These are phyloP conservation scores for Pterocles gutturalis DNA, from an alignment of 2,113 vertebrate genomes.

Conservation along the genomic window DNA sequence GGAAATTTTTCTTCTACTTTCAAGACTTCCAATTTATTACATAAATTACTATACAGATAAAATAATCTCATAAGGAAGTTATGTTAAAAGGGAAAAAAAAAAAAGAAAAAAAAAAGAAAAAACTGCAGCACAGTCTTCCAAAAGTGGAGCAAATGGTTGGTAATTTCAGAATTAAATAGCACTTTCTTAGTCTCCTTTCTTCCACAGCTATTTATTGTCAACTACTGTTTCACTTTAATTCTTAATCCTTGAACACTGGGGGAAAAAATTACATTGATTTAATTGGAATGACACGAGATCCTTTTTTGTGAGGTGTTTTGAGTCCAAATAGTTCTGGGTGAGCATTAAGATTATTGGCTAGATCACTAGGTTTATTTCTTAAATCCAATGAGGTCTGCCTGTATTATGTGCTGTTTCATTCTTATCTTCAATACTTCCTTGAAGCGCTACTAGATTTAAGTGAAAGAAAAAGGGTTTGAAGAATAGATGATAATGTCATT, in stretches of 20 bases:
- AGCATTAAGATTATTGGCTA: not conserved
- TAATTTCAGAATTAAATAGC: not conserved
- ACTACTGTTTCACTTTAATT: not conserved
- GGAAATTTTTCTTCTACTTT: not conserved
- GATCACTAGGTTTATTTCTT: not conserved
- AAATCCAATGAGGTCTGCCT: not conserved
- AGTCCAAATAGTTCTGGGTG: not conserved
- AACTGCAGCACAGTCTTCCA: accelerated
- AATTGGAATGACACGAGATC: not conserved
- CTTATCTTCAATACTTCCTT: not conserved
- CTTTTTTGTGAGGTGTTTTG: not conserved
- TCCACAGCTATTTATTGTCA: not conserved
- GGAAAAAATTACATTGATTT: not conserved
- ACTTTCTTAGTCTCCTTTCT: not conserved
- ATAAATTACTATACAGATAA: not conserved
- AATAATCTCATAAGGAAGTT: not conserved
- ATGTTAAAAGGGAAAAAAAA: not conserved
- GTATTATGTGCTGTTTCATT: not conserved
- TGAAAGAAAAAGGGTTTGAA: not conserved
- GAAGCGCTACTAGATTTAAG: not conserved
- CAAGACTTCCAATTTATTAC: not conserved
- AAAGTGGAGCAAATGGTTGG: not conserved
- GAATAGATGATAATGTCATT: not conserved
- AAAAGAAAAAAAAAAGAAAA: too few relatives aligned
- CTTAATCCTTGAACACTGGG: not conserved